Base-by-base conservation (phyloP, 1,140 invertebrate species). In the Diabrotica virgifera region DNA sequence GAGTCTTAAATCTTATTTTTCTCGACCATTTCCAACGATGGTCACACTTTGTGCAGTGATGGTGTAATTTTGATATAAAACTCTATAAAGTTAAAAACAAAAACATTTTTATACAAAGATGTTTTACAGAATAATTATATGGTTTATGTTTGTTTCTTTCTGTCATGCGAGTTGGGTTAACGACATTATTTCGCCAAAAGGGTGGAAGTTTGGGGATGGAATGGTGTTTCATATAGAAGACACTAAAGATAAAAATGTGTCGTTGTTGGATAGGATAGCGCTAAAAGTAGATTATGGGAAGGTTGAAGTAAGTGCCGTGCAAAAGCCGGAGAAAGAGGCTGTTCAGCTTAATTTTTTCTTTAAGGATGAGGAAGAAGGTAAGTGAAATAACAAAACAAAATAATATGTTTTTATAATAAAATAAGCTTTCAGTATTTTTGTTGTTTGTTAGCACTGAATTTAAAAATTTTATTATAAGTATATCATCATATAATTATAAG, bases 271-370 rank as follows among this genome's bases (percentile, higher is more conserved):
- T 53, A 78, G 76, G 14, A 78, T 84, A 67, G 80, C 81, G 9
- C 72, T 85, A 36, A 80, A 79, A 58, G 77, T 84, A 67, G 81
- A 84, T 69, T 82, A 80, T 75, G 80, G 79, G 53, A 80, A 81
- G 55, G 81, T 79, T 64, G 81, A 79, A 36, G 78, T 85, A 62
- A 80, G 77, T 72, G 72, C 83, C 55, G 76, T 77, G 35, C 80
- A 79, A 68, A 77, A 79, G 6, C 69, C 78, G 35, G 72, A 78
- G 51, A 80, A 77, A 55, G 78, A 79, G 52, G 80, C 79, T 12
- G 69, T 84, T 51, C 80, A 84, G 59, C 60, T 80, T 50, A 76
- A 74, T 51, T 64, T 78, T 52, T 71, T 71, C 63, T 56, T 67
- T 12, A 66, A 67, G 35, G 70, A 71, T 55, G 38, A 46, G 8